Base-by-base conservation (phyloP, 2,113 vertebrate genomes). In the Dasyurus viverrinus region DNA sequence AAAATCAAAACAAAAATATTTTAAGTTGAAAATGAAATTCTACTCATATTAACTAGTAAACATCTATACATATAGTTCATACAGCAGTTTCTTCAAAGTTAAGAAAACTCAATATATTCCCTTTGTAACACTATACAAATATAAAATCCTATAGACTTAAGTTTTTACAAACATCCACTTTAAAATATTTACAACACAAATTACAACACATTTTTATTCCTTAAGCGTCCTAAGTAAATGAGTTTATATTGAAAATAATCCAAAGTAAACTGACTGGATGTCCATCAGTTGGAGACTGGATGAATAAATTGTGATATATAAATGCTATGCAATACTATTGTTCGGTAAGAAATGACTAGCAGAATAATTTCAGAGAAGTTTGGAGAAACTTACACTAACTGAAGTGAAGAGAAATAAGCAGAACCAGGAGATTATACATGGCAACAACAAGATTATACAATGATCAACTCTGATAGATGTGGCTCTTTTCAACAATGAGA, bases 141-240 rank as follows among this genome's bases (percentile, higher is more conserved):
- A 92, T 90, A 57, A 57, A 57, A 2, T 26, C 2, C 55, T 57
- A 30, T 10, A 57, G 26, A 57, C 26, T 90, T 54, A 93, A 89
- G 90, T 11, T 50, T 54, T 47, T 52, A 95, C 76, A 94, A 10
- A 57, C 11, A 36, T 1, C 84, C 26, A 55, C 47, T 93, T 68
- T 91, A 25, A 47, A 53, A 11, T 52, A 6, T 46, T 50, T 90
- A 10, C 26, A 57, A 57, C 26, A 50, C 91, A 91, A 48, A 76
- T 92, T 90, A 50, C 23, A 30, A 50, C 23, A 30, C 6, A 22
- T 90, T 36, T 68, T 93, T 46, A 91, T 90, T 92, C 91, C 50
- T 68, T 53, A 95, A 55, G 54, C 94, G 50, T 23, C 46, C 76
- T 90, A 90, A 95, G n/a, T 25, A 93, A 94, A 94, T 1, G 16